Base-by-base conservation (phyloP, 2,113 vertebrate genomes). In the Colius striatus region DNA sequence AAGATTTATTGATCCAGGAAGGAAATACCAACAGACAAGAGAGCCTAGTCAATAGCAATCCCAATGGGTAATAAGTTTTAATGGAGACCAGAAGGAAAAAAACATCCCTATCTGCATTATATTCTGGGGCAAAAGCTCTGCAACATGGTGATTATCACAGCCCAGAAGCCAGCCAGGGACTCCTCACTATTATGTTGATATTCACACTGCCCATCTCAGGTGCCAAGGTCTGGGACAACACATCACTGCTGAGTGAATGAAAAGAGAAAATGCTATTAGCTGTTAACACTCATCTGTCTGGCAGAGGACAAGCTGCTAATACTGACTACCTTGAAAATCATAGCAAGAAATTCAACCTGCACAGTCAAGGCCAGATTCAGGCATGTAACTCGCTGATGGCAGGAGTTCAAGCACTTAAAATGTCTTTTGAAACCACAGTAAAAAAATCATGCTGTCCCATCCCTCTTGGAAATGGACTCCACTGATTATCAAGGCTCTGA, bases 1-100 rank as follows among this genome's bases (percentile, higher is more conserved):
- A 57, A 90, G 94, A 96, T 97, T 95, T 97, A 97, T 97, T 81
- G 96, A 97, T 93, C 92, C 75, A 90, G 95, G 94, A 94, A 84
- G 89, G 94, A 96, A 97, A 93, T 89, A 97, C 94, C 80, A 83
- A 96, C 85, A 68, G 85, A 79, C 1, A 0, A 68, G 80, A 72
- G 91, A 34, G 18, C 61, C 95, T 86, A 78, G 89, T 97, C 93
- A 68, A 97, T 95, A 96, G 89, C 95, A 96, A 89, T 67, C 90
- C 95, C 90, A 90, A 81, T 21, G 74, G 65, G 95, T 89, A 96
- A 91, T 92, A 87, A 93, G 82, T 94, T 92, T 96, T 95, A 84
- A 92, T 60, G 72, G 82, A 41, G 51, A 62, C 13, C 11, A 18
- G 79, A 36, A 76, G 61, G 88, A 83, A 89, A 72, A 57, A 67